A percentile compares a stretch with the other conserved stretches of the same genome.
Evolutionary conservation across 2,797 vertebrate genomes (phyloP).

Genomic region (Pteropus rufus): DNA sequence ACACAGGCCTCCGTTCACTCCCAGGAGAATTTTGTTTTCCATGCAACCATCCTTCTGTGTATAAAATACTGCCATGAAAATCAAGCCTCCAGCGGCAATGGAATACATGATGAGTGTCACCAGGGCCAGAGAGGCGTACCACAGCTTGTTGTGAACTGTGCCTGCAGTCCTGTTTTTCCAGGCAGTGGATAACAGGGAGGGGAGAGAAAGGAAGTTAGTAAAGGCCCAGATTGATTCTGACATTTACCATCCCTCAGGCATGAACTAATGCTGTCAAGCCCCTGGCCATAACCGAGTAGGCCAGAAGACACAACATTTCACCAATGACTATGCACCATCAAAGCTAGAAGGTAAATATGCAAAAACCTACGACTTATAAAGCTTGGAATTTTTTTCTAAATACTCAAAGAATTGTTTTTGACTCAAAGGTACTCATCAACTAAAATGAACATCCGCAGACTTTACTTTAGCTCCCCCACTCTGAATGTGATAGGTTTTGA

Average conservation of each 20-base stretch:
- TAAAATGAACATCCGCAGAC: background rate
- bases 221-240: background rate
- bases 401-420: background rate
- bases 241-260: background rate
- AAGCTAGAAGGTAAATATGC: background rate
- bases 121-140: constrained; percentile 92
- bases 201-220: constrained; percentile 14
- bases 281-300: background rate
- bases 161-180: constrained; percentile 89
- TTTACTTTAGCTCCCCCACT: background rate
- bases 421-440: background rate
- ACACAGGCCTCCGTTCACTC: constrained; percentile 93
- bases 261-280: background rate
- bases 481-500: background rate
- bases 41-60: constrained; percentile 89
- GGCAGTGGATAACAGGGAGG: background rate
- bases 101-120: constrained; percentile 93
- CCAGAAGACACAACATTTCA: background rate
- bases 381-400: background rate
- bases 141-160: constrained; percentile 89
- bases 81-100: constrained; percentile 88
- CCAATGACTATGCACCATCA: background rate
- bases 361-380: background rate
- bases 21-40: constrained; percentile 94
- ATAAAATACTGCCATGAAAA: constrained; percentile 92